phyloP scores from a whole-genome alignment of 2,888 invertebrate genomes.

The Erebia ligea region DNA sequence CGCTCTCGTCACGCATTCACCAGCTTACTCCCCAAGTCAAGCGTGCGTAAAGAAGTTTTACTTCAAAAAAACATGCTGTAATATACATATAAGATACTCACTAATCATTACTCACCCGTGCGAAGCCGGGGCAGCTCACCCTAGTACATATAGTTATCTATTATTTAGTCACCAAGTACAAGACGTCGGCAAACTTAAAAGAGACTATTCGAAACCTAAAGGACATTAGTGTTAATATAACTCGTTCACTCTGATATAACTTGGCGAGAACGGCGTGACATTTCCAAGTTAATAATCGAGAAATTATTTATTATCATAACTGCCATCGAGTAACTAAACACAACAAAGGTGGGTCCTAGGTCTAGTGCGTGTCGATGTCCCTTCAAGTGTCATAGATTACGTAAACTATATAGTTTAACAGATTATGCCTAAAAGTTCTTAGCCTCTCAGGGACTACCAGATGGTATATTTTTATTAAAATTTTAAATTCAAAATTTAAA shows the following conservation, averaged over 20 bases:
- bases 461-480: background rate
- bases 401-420: background rate
- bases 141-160: too few species aligned
- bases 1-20: too few species aligned
- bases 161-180: too few species aligned
- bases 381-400: conserved; percentile 9
- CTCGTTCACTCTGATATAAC: background rate
- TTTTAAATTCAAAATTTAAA: background rate
- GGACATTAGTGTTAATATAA: conserved; percentile 9
- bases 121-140: too few species aligned
- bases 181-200: background rate
- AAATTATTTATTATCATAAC: conserved; percentile 36
- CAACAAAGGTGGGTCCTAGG: conserved; percentile 39
- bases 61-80: too few species aligned
- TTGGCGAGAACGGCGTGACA: conserved; percentile 23
- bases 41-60: too few species aligned
- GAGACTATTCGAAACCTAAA: background rate
- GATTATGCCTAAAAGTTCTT: background rate
- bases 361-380: conserved; percentile 16
- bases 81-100: too few species aligned
- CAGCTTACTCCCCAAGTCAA: too few species aligned
- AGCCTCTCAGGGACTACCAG: background rate
- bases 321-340: conserved; percentile 27
- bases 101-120: too few species aligned
- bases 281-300: conserved; percentile 23